Evolutionary conservation across 2,113 vertebrate species (phyloP).

Genomic region (Lucifuga dentata): DNA sequence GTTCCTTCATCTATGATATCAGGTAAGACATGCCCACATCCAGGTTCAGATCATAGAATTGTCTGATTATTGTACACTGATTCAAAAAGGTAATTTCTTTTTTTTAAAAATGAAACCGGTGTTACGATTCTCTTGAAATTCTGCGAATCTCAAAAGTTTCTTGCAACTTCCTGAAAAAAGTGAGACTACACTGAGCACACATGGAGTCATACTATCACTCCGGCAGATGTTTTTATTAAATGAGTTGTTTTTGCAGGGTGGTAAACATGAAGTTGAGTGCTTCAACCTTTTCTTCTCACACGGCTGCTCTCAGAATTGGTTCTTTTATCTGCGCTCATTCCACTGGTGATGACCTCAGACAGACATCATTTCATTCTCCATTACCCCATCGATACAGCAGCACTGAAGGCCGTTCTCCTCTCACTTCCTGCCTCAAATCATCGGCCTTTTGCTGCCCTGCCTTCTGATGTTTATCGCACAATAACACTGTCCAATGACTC

Average conservation of each 20-base stretch:
- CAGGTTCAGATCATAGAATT: too few relatives aligned
- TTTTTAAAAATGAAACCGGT: too few relatives aligned
- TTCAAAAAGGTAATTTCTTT: too few relatives aligned
- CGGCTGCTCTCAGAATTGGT: conserved; percentile 54
- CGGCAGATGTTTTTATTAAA: conserved; percentile 5
- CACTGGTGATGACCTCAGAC: conserved; percentile 59
- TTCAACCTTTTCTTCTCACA: conserved; percentile 28
- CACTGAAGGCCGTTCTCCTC: conserved; percentile 28
- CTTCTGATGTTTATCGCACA: conserved; percentile 39
- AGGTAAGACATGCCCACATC: too few relatives aligned
- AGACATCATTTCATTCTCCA: conserved; percentile 75
- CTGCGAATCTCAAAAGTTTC: too few relatives aligned
- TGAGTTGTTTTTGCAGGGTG: conserved; percentile 8
- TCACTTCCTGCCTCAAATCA: conserved; percentile 42
- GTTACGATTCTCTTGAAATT: too few relatives aligned
- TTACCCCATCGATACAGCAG: conserved; percentile 57
- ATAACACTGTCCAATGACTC: conserved; percentile 5
- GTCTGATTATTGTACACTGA: too few relatives aligned
- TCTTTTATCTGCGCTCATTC: conserved; percentile 64
- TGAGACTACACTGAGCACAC: too few relatives aligned
- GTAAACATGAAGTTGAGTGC: conserved; percentile 33
- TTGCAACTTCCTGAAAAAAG: too few relatives aligned
- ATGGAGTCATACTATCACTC: too few relatives aligned
- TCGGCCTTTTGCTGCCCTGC: conserved; percentile 21
- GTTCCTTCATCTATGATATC: too few relatives aligned